These are phyloP conservation scores for Ephialtes manifestator DNA, from an alignment of 2,888 invertebrate genomes.

Conservation along the genomic window DNA sequence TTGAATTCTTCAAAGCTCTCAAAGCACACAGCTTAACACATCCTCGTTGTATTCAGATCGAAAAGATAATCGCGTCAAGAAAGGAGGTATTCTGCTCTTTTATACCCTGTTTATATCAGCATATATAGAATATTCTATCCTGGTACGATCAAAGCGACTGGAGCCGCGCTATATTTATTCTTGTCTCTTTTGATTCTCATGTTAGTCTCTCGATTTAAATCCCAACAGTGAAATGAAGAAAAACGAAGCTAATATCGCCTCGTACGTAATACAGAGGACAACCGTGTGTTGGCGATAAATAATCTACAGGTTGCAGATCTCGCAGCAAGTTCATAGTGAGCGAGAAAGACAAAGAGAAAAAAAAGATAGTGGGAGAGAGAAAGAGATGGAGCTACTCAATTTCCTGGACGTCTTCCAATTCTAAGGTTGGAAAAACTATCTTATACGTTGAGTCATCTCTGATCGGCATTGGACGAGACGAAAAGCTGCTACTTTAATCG, in stretches of 20 bases:
- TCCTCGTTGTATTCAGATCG: neutral
- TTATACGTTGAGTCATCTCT: conserved; percentile 37
- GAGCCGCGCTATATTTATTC: neutral
- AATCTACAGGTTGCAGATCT: conserved; percentile 79
- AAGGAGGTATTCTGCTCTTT: neutral
- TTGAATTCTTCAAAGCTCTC: neutral
- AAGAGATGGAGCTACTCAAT: conserved; percentile 45
- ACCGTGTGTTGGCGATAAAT: conserved; percentile 50
- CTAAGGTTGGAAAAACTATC: conserved; percentile 50
- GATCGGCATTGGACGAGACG: conserved; percentile 6
- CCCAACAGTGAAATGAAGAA: neutral
- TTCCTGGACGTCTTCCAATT: conserved; percentile 64
- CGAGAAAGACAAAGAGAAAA: conserved; percentile 7
- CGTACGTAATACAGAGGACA: neutral
- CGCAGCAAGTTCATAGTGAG: conserved; percentile 37
- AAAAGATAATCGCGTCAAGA: conserved; percentile 1
- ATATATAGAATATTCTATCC: neutral
- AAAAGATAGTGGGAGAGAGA: conserved; percentile 4
- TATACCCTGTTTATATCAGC: neutral
- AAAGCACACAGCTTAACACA: neutral
- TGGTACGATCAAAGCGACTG: neutral
- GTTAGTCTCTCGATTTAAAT: neutral
- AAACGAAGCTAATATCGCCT: neutral
- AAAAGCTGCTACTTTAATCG: neutral
- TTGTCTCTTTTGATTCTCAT: neutral